phyloP scores from a whole-genome alignment of 2,797 vertebrate species.

The Takifugu rubripes region DNA sequence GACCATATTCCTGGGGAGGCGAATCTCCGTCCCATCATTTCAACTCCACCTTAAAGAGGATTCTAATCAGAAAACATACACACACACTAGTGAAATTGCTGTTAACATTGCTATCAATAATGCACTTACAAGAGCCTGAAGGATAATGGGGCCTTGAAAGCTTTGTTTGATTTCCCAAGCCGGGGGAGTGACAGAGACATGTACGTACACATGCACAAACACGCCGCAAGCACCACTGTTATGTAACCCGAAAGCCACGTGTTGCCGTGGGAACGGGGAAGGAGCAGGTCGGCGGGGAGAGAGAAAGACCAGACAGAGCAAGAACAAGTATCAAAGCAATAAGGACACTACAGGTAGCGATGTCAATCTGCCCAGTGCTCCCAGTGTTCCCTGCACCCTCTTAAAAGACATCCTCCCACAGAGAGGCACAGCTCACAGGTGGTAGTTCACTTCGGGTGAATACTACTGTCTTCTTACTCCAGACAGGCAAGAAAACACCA shows the following conservation, averaged over 20 bases:
- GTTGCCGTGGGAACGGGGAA: constrained; percentile 58
- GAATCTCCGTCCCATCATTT: no score
- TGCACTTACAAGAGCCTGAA: constrained; percentile 10
- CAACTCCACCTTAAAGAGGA: no score
- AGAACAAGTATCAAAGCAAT: constrained; percentile 27
- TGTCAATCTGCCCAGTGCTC: no score
- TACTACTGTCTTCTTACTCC: no score
- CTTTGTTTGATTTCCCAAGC: constrained; percentile 31
- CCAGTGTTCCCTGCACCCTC: no score
- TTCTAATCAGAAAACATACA: background rate
- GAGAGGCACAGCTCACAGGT: no score
- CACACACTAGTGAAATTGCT: background rate
- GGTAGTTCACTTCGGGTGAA: no score
- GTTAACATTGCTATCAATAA: constrained; percentile 32
- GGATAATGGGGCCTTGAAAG: constrained; percentile 20
- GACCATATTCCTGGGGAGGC: no score
- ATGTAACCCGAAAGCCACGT: constrained; percentile 55
- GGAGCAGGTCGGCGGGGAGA: background rate
- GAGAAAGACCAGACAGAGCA: constrained; percentile 13
- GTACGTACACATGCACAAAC: constrained; percentile 27
- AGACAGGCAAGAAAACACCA: no score
- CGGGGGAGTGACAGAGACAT: constrained; percentile 16
- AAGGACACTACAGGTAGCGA: background rate
- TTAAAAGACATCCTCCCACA: no score
- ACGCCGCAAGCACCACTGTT: constrained; percentile 25